Evolutionary conservation across 2,888 invertebrate species (phyloP).

Genomic region (Dryomyza anilis): DNA sequence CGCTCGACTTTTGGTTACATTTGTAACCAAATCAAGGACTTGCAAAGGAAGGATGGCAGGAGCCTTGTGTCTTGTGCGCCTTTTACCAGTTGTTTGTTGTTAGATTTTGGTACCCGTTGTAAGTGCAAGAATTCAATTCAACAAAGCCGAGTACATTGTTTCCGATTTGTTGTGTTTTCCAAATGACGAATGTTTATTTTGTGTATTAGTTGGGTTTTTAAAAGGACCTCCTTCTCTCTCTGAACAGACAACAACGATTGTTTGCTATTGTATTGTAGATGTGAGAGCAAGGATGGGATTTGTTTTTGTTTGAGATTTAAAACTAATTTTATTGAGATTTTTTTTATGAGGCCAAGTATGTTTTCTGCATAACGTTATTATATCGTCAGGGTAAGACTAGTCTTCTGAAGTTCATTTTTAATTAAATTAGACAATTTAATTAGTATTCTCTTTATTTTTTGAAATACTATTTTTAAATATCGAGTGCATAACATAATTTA

Average conservation of each 20-base stretch:
- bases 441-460: too few species aligned
- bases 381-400: too few species aligned
- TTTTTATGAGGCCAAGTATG: too few species aligned
- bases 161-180: conserved; percentile 2
- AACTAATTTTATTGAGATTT: not conserved
- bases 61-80: too few species aligned
- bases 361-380: too few species aligned
- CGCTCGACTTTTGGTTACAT: conserved; percentile 16
- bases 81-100: not conserved
- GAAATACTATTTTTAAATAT: too few species aligned
- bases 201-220: not conserved
- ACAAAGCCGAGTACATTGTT: conserved; percentile 13
- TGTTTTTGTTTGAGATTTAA: not conserved
- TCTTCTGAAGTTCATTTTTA: too few species aligned
- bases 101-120: not conserved
- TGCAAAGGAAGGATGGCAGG: too few species aligned
- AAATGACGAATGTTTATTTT: conserved; percentile 10
- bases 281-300: not conserved
- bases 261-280: not conserved
- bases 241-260: not conserved
- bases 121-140: not conserved
- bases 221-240: too few species aligned
- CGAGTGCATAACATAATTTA: too few species aligned
- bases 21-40: conserved; percentile 1
- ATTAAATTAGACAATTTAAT: too few species aligned